Evolutionary conservation across 2,888 invertebrate species (phyloP).

Genomic region (Platynereis dumerilii): DNA sequence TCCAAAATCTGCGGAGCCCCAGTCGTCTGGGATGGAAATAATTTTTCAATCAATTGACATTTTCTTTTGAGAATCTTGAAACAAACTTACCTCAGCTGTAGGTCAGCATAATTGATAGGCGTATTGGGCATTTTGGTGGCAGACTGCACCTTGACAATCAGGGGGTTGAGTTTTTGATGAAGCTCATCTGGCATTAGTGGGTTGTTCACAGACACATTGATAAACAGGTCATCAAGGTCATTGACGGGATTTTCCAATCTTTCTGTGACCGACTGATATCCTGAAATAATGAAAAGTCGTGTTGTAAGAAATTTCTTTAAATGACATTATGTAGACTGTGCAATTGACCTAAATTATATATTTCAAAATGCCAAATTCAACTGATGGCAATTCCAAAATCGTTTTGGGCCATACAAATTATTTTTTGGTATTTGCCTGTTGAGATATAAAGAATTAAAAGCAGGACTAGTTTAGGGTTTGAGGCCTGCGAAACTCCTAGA

Average conservation of each 20-base stretch:
- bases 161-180: slow-evolving; percentile 56
- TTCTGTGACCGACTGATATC: slow-evolving; percentile 49
- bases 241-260: slow-evolving; percentile 49
- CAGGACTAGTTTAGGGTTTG: too few relatives aligned
- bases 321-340: background rate
- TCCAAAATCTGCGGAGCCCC: too few relatives aligned
- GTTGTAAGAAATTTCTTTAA: background rate
- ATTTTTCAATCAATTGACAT: too few relatives aligned
- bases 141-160: slow-evolving; percentile 56
- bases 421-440: too few relatives aligned
- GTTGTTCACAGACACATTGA: slow-evolving; percentile 50
- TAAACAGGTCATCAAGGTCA: slow-evolving; percentile 56
- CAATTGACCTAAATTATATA: too few relatives aligned
- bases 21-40: too few relatives aligned
- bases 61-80: too few relatives aligned
- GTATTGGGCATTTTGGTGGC: slow-evolving; percentile 54
- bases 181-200: slow-evolving; percentile 54
- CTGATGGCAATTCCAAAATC: too few relatives aligned
- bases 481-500: too few relatives aligned
- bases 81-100: slow-evolving; percentile 48
- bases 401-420: too few relatives aligned
- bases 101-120: slow-evolving; percentile 49
- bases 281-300: slow-evolving; percentile 35
- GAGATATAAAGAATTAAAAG: too few relatives aligned
- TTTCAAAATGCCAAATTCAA: too few relatives aligned